phyloP scores from a whole-genome alignment of 1,140 invertebrate genomes.

The Eupeodes corollae region DNA sequence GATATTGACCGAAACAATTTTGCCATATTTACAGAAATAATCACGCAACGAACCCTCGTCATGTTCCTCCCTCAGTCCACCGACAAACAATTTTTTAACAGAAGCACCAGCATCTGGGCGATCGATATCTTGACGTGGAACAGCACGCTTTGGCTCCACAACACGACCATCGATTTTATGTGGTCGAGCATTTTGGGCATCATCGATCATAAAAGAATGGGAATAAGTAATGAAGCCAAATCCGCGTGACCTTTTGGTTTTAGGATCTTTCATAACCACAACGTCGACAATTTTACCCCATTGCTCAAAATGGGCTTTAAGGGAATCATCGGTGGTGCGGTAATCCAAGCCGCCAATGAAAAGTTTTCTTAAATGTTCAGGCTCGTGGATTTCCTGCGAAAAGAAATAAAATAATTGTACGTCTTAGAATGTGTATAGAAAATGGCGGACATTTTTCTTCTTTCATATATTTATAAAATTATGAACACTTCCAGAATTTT shows the following conservation, averaged over 20 bases:
- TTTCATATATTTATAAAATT: too few species aligned
- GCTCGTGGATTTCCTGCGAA: slow-evolving; percentile 46
- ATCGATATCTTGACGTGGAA: slow-evolving; percentile 86
- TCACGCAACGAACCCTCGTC: slow-evolving; percentile 77
- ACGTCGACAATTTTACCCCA: slow-evolving; percentile 97
- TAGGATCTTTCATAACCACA: slow-evolving; percentile 96
- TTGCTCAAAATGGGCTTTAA: slow-evolving; percentile 91
- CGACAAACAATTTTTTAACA: slow-evolving; percentile 91
- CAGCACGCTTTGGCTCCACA: slow-evolving; percentile 94
- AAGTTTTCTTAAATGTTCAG: slow-evolving; percentile 88
- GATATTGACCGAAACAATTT: slow-evolving; percentile 73
- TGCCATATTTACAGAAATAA: slow-evolving; percentile 79
- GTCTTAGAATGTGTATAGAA: too few species aligned
- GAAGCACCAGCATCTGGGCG: slow-evolving; percentile 85
- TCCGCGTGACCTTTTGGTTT: slow-evolving; percentile 82
- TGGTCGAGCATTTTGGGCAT: slow-evolving; percentile 77
- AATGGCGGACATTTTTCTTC: too few species aligned
- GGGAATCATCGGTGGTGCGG: slow-evolving; percentile 86
- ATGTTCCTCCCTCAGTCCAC: slow-evolving; percentile 82
- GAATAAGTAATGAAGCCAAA: slow-evolving; percentile 97
- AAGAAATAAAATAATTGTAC: slow-evolving; percentile 5
- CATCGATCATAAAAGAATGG: slow-evolving; percentile 84
- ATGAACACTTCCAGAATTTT: too few species aligned
- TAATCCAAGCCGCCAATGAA: slow-evolving; percentile 97
- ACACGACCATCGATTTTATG: slow-evolving; percentile 63